phyloP scores from a whole-genome alignment of 2,888 invertebrate genomes.

The Neocrepidodera transversa region DNA sequence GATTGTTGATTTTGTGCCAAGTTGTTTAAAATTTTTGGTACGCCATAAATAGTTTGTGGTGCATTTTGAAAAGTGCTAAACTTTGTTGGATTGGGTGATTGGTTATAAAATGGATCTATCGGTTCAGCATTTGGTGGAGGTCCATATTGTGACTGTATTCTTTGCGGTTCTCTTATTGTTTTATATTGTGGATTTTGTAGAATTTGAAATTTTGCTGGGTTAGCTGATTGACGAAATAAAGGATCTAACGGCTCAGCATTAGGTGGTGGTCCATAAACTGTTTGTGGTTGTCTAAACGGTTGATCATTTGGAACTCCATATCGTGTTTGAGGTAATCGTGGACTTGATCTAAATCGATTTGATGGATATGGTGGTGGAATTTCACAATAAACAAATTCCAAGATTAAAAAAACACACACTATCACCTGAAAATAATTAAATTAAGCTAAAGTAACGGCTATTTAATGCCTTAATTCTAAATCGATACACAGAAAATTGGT shows the following conservation, averaged over 20 bases:
- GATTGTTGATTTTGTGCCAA: not conserved
- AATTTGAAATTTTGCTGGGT: constrained; percentile 2
- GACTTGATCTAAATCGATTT: constrained; percentile 38
- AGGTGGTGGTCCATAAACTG: constrained; percentile 22
- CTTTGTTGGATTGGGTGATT: constrained; percentile 4
- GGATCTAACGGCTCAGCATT: constrained; percentile 21
- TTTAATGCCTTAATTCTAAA: too few species aligned
- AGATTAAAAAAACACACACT: constrained; percentile 24
- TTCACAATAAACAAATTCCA: constrained; percentile 31
- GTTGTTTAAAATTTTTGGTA: not conserved
- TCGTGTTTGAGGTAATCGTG: constrained; percentile 22
- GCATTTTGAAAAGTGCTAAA: not conserved
- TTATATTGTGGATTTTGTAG: not conserved
- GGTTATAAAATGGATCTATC: constrained; percentile 8
- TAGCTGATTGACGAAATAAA: not conserved
- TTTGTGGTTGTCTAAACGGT: constrained; percentile 10
- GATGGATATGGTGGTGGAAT: constrained; percentile 41
- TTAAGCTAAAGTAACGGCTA: too few species aligned
- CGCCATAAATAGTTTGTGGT: constrained; percentile 5
- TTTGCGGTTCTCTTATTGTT: not conserved
- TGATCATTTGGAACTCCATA: constrained; percentile 17
- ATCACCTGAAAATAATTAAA: constrained; percentile 39
- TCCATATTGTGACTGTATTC: constrained; percentile 13
- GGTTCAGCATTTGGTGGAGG: constrained; percentile 22
- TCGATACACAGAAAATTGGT: too few species aligned